These are phyloP conservation scores for Oreocharis arfaki DNA, from an alignment of 2,113 vertebrate genomes.

Conservation along the genomic window DNA sequence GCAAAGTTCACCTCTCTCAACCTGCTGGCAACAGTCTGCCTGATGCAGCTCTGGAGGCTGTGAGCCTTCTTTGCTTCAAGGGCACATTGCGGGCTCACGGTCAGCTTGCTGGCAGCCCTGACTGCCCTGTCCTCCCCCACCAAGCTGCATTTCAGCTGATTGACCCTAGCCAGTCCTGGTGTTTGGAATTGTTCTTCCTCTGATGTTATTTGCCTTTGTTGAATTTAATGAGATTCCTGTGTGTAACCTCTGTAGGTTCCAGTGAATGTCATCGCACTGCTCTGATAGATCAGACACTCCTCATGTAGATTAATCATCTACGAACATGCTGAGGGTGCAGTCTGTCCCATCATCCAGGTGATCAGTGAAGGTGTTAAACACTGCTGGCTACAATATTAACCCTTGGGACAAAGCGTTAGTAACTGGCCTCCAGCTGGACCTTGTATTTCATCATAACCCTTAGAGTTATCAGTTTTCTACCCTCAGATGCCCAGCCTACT, in stretches of 20 bases:
- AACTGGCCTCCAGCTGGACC: not conserved
- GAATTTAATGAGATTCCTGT: not conserved
- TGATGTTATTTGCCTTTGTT: not conserved
- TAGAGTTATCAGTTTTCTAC: not conserved
- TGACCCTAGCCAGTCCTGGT: not conserved
- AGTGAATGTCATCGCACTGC: not conserved
- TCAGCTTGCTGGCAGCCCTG: not conserved
- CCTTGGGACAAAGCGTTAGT: not conserved
- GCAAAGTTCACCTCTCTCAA: accelerated
- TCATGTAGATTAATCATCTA: not conserved
- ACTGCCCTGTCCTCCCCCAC: not conserved
- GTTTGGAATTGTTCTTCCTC: not conserved
- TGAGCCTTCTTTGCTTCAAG: not conserved
- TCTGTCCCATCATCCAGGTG: not conserved
- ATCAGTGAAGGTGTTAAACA: not conserved
- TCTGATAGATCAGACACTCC: not conserved
- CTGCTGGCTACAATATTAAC: not conserved
- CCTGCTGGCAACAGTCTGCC: not conserved
- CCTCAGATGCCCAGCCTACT: not conserved
- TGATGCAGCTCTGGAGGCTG: not conserved
- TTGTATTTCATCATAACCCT: not conserved
- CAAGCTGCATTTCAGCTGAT: not conserved
- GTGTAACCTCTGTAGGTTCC: not conserved
- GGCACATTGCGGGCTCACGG: not conserved
- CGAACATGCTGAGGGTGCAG: not conserved